phyloP scores from a whole-genome alignment of 2,888 invertebrate genomes.

The Apotomis betuletana region DNA sequence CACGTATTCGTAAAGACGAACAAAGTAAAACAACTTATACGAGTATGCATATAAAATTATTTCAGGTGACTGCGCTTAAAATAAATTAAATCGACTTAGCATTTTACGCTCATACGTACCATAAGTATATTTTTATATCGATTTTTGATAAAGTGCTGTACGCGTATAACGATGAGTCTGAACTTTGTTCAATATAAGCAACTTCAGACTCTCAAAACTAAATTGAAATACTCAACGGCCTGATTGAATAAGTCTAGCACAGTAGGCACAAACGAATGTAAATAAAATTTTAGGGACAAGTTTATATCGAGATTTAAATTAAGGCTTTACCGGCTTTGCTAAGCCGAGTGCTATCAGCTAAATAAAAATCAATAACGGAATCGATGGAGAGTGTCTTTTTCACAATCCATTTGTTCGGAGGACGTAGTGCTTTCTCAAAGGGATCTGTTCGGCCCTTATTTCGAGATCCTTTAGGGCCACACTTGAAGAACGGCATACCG shows the following conservation, averaged over 20 bases:
- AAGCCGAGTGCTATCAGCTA: slow-evolving; percentile 55
- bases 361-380: slow-evolving; percentile 81
- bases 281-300: slow-evolving; percentile 46
- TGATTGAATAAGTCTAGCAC: slow-evolving; percentile 10
- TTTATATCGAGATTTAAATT: slow-evolving; percentile 59
- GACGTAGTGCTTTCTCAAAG: slow-evolving; percentile 77
- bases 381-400: slow-evolving; percentile 75
- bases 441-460: slow-evolving; percentile 77
- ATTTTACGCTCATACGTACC: no score
- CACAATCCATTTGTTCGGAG: slow-evolving; percentile 81
- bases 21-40: no score
- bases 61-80: no score
- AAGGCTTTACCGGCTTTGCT: slow-evolving; percentile 46
- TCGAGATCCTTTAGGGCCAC: slow-evolving; percentile 79
- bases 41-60: no score
- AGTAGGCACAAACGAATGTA: slow-evolving; percentile 39
- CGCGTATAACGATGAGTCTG: not conserved
- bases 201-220: not conserved
- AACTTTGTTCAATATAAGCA: not conserved
- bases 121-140: not conserved
- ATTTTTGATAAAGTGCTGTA: not conserved
- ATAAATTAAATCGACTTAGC: no score
- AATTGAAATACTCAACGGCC: slow-evolving; percentile 1
- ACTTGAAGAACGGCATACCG: slow-evolving; percentile 75
- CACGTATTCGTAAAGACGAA: no score